Percentiles rank a stretch among this genome's conserved stretches.
Conservation (phyloP, 2,113 vertebrate species). For the Bubalus kerabau region DNA sequence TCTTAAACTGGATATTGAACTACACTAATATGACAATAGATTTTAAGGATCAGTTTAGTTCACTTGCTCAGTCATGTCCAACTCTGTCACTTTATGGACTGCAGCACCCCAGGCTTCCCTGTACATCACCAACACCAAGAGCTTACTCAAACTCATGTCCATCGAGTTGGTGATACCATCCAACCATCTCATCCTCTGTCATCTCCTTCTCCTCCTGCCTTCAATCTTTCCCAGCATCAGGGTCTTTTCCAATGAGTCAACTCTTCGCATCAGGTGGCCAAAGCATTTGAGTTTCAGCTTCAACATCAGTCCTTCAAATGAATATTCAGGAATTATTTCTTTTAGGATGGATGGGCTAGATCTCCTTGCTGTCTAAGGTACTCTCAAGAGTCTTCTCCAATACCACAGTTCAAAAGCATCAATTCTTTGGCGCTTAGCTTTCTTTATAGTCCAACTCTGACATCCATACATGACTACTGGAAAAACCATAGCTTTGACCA, state of each 20-base stretch:
- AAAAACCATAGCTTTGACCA: not conserved
- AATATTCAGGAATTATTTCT: not conserved
- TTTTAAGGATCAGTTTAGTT: not conserved
- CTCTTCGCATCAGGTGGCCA: not conserved
- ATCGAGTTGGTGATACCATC: not conserved
- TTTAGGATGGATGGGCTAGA: not conserved
- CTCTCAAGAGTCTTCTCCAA: not conserved
- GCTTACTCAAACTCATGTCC: not conserved
- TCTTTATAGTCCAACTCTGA: not conserved
- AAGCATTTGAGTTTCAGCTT: not conserved
- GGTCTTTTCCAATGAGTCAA: not conserved
- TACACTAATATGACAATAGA: not conserved
- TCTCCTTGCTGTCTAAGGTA: not conserved
- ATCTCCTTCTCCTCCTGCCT: fast-evolving
- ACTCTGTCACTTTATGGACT: not conserved
- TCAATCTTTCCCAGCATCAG: not conserved
- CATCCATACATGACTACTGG: not conserved
- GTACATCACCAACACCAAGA: not conserved
- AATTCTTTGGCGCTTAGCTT: not conserved
- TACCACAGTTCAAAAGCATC: not conserved
- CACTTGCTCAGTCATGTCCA: not conserved
- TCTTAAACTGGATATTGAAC: not conserved
- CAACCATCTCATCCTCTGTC: not conserved
- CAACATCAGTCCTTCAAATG: not conserved
- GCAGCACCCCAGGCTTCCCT: not conserved